Percentiles rank a stretch among this genome's conserved stretches.
Conservation (phyloP, 2,797 vertebrate genomes). For the Sitta carolinensis region DNA sequence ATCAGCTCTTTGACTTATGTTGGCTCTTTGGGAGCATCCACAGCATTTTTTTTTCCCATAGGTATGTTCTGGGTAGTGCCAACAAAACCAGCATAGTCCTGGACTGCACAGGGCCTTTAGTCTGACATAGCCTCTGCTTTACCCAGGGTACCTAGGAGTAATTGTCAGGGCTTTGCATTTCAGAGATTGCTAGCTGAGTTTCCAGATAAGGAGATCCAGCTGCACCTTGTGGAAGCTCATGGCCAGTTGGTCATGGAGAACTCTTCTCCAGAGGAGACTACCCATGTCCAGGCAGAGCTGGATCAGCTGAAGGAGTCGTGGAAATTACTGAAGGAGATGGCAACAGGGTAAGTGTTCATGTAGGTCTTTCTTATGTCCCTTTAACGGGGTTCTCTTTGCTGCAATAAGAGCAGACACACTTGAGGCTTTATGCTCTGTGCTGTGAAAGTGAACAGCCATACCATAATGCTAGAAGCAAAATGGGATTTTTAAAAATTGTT, state of each 20-base stretch:
- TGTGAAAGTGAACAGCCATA: neutral
- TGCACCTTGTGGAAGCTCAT: slow-evolving; percentile 80
- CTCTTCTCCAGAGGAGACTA: slow-evolving; percentile 84
- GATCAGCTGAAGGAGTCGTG: slow-evolving; percentile 79
- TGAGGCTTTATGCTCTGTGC: neutral
- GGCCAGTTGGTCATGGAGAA: slow-evolving; percentile 79
- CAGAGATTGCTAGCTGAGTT: slow-evolving; percentile 85
- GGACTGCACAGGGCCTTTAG: slow-evolving; percentile 20
- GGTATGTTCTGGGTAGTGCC: slow-evolving; percentile 28
- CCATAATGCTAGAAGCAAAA: neutral
- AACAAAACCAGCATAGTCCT: slow-evolving; percentile 38
- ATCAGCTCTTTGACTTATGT: neutral
- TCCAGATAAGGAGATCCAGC: slow-evolving; percentile 87
- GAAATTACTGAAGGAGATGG: slow-evolving; percentile 36
- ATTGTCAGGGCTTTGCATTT: slow-evolving; percentile 40
- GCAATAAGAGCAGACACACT: neutral
- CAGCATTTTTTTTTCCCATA: neutral
- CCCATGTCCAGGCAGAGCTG: slow-evolving; percentile 80
- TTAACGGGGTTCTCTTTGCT: neutral
- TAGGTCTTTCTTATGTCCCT: neutral
- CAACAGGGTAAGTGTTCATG: slow-evolving; percentile 53
- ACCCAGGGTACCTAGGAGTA: slow-evolving; percentile 24
- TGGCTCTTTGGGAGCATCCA: slow-evolving; percentile 7
- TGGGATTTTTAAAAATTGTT: neutral
- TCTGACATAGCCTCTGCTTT: slow-evolving; percentile 33